phyloP scores from a whole-genome alignment of 2,888 invertebrate species.

The Eurytoma adleriae region DNA sequence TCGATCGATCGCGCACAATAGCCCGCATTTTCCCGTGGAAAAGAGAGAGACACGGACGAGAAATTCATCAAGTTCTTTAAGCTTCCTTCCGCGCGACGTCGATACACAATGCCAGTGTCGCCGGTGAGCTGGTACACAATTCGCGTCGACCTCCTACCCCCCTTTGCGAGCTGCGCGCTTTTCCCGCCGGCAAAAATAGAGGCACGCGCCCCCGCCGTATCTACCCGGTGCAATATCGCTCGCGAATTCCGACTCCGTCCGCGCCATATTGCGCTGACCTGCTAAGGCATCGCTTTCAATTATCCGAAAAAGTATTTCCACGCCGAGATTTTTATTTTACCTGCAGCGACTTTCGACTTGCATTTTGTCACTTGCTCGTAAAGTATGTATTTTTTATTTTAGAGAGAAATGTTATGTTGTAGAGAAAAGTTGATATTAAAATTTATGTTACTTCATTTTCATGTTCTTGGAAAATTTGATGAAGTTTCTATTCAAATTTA shows the following conservation, averaged over 20 bases:
- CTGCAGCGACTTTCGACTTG: too few relatives aligned
- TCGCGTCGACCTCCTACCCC: background rate
- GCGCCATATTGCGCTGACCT: background rate
- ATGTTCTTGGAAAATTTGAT: too few relatives aligned
- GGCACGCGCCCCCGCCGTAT: background rate
- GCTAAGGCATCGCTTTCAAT: too few relatives aligned
- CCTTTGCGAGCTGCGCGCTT: background rate
- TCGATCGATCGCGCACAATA: background rate
- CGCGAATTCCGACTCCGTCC: conserved; percentile 17
- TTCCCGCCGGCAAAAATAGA: conserved; percentile 3
- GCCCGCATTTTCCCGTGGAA: too few relatives aligned
- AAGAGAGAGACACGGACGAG: background rate
- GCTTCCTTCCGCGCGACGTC: conserved; percentile 16
- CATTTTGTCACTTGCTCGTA: too few relatives aligned
- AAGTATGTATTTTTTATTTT: too few relatives aligned
- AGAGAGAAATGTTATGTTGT: too few relatives aligned
- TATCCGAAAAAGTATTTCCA: too few relatives aligned
- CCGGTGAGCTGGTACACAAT: background rate
- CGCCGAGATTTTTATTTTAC: background rate
- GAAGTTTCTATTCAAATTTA: too few relatives aligned
- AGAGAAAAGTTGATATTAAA: too few relatives aligned
- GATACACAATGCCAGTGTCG: background rate
- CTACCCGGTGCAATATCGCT: conserved; percentile 24
- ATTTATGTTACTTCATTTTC: too few relatives aligned
- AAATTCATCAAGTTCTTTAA: conserved; percentile 43